These are phyloP conservation scores for Myrmecobius fasciatus DNA, from an alignment of 2,113 vertebrate genomes.

Conservation along the genomic window DNA sequence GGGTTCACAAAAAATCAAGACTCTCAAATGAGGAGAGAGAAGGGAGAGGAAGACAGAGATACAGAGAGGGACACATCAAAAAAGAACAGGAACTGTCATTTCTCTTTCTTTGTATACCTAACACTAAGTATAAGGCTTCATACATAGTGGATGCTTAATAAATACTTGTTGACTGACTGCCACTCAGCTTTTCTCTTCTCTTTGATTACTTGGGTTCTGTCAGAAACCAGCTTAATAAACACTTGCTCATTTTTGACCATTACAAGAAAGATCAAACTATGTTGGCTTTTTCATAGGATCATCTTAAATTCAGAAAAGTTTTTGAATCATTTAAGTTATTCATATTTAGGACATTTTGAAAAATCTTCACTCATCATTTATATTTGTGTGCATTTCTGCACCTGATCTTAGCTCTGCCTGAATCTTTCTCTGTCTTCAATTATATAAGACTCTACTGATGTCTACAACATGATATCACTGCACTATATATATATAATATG, in stretches of 20 bases:
- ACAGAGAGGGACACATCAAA: background rate
- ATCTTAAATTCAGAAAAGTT: conserved; percentile 58
- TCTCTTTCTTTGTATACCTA: background rate
- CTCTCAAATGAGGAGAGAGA: conserved; percentile 74
- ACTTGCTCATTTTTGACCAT: background rate
- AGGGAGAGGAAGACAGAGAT: background rate
- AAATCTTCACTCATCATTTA: conserved; percentile 55
- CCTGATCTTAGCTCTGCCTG: conserved; percentile 55
- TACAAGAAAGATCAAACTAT: conserved; percentile 29
- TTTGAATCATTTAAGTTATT: conserved; percentile 69
- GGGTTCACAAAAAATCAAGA: conserved; percentile 85
- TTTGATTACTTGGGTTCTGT: background rate
- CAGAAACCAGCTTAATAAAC: background rate
- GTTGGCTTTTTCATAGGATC: conserved; percentile 49
- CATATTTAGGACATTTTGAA: conserved; percentile 75
- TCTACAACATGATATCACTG: conserved; percentile 85
- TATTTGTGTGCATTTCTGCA: conserved; percentile 68
- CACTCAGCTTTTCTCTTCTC: background rate
- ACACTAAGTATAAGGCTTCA: background rate
- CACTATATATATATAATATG: conserved; percentile 77
- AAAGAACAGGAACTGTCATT: background rate
- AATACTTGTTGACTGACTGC: background rate
- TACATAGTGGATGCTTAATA: background rate
- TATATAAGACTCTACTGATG: conserved; percentile 86
- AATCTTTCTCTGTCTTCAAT: conserved; percentile 81